Conservation (phyloP, 2,113 vertebrate species). For the Amblyopsis rosae region DNA sequence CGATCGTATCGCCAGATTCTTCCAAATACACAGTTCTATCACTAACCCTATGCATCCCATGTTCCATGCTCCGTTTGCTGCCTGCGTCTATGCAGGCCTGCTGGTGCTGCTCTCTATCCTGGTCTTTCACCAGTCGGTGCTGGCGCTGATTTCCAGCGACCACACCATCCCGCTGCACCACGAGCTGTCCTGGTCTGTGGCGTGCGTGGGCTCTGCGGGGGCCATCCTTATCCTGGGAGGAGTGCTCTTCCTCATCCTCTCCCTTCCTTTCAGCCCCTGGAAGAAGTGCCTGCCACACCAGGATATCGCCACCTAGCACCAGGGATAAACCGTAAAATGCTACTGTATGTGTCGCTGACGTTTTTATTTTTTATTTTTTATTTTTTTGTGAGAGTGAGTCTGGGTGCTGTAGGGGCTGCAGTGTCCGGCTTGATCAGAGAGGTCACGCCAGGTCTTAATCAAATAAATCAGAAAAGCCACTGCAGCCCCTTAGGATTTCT, state of each 20-base stretch:
- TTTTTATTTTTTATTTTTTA: slow-evolving; percentile 3
- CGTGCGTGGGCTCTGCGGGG: slow-evolving; percentile 79
- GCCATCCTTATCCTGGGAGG: slow-evolving; percentile 80
- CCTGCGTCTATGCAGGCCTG: slow-evolving; percentile 71
- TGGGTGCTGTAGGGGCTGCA: slow-evolving; percentile 19
- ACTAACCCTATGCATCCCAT: not conserved
- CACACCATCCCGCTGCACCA: slow-evolving; percentile 77
- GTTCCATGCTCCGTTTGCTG: not conserved
- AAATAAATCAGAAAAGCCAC: slow-evolving; percentile 3
- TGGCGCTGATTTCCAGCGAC: slow-evolving; percentile 76
- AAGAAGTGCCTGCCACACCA: slow-evolving; percentile 76
- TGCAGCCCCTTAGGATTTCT: slow-evolving; percentile 14
- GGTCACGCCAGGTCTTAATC: slow-evolving; percentile 55
- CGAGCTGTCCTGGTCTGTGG: slow-evolving; percentile 86
- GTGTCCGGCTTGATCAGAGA: slow-evolving; percentile 29
- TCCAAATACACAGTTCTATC: not conserved
- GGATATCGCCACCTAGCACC: slow-evolving; percentile 66
- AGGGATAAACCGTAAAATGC: not conserved
- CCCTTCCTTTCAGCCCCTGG: slow-evolving; percentile 76
- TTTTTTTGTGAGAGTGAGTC: not conserved
- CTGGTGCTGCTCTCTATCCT: slow-evolving; percentile 82
- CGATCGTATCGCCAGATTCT: too few relatives aligned
- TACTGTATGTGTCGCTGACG: slow-evolving; percentile 9
- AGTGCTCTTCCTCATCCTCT: slow-evolving; percentile 79
- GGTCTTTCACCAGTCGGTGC: slow-evolving; percentile 85